Evolutionary conservation across 2,113 vertebrate species (phyloP), one percentile per base, ranked within the genome.

Genomic region (Pseudopipra pipra): DNA sequence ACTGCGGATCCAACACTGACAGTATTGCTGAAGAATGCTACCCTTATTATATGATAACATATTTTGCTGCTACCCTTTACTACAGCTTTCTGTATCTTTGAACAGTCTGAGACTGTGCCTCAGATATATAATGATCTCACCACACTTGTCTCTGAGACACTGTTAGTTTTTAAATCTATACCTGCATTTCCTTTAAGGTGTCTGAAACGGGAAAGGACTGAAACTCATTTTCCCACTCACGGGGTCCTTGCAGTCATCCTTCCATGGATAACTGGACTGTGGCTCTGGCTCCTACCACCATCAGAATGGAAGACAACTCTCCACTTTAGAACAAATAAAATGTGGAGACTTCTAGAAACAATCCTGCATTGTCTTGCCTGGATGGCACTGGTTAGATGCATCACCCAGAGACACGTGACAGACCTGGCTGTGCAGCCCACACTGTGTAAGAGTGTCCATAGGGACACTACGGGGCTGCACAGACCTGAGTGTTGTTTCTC

Each of bases 371-470:
- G 46, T 33, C n/a, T n/a, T 27, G 44, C 25, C 56, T 35, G 35
- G 52, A 44, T 31, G 56, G 59, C 41, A 44, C 54, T 51, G 54
- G 8, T 56, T 35, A 78, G 54, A 24, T 7, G 41, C 44, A 33
- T 33, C 30, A 47, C 4, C 44, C 73, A 59, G 35, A 52, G 41
- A 27, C 10, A 11, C 1, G 4, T 20, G 61, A 33, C 67, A 74
- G 67, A 25, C 22, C n/a, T 16, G 49, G 33, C 67, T 54, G 30
- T 9, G 56, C 41, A 49, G 59, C 33, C 16, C 46, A 39, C 23
- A 16, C 51, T 5, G 3, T 0, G 2, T 20, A 5, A 44, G 12
- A 27, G 66, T 8, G 37, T 19, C n/a, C n/a, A 10, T 14, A 44
- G 58, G 33, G 47, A 51, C 9, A 2, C 25, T 21, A 5, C 4